phyloP scores from a whole-genome alignment of 2,888 invertebrate genomes.

The Synanthedon myopaeformis region DNA sequence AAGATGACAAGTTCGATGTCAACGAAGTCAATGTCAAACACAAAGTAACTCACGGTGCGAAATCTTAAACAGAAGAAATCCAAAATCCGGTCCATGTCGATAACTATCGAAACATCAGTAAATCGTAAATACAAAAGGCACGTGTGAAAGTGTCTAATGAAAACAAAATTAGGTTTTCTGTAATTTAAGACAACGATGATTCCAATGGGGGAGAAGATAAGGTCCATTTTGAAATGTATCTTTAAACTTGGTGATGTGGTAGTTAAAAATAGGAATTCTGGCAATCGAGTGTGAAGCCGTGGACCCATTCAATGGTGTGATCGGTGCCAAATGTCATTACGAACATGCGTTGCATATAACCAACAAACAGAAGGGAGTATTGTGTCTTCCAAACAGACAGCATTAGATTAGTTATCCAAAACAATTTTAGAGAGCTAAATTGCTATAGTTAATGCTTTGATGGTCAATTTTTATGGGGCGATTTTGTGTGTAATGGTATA shows the following conservation, averaged over 20 bases:
- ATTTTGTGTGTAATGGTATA: too few relatives aligned
- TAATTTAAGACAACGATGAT: not conserved
- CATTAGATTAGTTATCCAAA: too few relatives aligned
- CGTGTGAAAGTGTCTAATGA: slow-evolving; percentile 2
- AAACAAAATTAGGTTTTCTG: slow-evolving; percentile 1
- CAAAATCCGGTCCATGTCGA: slow-evolving; percentile 1
- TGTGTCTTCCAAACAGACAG: too few relatives aligned
- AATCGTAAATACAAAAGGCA: not conserved
- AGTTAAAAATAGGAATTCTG: slow-evolving; percentile 28
- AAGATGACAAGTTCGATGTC: not conserved
- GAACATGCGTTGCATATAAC: slow-evolving; percentile 12
- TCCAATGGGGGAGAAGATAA: slow-evolving; percentile 1
- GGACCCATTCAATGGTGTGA: slow-evolving; percentile 24
- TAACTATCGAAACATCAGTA: not conserved
- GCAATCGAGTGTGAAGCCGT: slow-evolving; percentile 22
- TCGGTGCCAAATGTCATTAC: slow-evolving; percentile 33
- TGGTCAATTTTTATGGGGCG: too few relatives aligned
- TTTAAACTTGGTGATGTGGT: slow-evolving; percentile 13
- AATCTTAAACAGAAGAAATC: slow-evolving; percentile 1
- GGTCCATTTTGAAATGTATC: slow-evolving; percentile 4
- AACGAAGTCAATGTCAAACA: not conserved
- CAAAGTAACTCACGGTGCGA: slow-evolving; percentile 2
- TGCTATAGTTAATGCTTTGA: too few relatives aligned
- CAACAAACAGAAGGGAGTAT: too few relatives aligned
- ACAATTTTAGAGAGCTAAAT: too few relatives aligned